Percentiles rank a stretch among this genome's conserved stretches.
phyloP scores from a whole-genome alignment of 2,797 vertebrate genomes.

The Lithobates sylvaticus region DNA sequence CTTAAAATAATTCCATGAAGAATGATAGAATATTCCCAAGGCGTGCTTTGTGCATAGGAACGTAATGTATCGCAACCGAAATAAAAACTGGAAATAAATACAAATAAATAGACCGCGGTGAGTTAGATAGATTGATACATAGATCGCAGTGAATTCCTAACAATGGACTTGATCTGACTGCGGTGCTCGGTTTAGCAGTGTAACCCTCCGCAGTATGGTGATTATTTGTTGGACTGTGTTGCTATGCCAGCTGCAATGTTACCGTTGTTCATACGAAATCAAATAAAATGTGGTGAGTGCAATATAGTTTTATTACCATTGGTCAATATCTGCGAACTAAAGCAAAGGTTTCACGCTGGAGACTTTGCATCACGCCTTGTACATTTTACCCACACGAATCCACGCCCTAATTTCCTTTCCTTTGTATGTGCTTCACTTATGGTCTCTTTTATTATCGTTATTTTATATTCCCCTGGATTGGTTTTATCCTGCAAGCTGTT shows the following conservation, averaged over 20 bases:
- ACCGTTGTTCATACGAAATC: background rate
- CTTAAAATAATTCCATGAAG: background rate
- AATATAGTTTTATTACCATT: constrained; percentile 16
- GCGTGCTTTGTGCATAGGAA: background rate
- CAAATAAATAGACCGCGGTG: constrained; percentile 3
- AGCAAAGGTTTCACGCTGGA: constrained; percentile 17
- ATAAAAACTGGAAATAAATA: background rate
- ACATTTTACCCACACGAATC: constrained; percentile 8
- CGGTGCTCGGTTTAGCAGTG: constrained; percentile 51
- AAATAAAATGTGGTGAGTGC: constrained; percentile 18
- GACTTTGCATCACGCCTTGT: background rate
- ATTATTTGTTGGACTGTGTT: background rate
- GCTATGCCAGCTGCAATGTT: background rate
- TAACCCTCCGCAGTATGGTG: constrained; percentile 64
- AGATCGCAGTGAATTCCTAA: constrained; percentile 67
- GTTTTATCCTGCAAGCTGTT: constrained; percentile 13
- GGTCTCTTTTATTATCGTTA: constrained; percentile 48
- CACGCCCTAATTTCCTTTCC: constrained; percentile 49
- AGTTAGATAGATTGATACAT: constrained; percentile 27
- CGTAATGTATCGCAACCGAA: background rate
- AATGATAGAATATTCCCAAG: background rate
- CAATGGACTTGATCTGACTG: constrained; percentile 79
- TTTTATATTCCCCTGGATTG: constrained; percentile 28
- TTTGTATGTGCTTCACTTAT: constrained; percentile 36
- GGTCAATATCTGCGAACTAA: constrained; percentile 23